Percentiles rank a stretch among this genome's conserved stretches.
These are phyloP conservation scores for Suncus etruscus DNA, from an alignment of 2,113 vertebrate genomes.

Conservation along the genomic window DNA sequence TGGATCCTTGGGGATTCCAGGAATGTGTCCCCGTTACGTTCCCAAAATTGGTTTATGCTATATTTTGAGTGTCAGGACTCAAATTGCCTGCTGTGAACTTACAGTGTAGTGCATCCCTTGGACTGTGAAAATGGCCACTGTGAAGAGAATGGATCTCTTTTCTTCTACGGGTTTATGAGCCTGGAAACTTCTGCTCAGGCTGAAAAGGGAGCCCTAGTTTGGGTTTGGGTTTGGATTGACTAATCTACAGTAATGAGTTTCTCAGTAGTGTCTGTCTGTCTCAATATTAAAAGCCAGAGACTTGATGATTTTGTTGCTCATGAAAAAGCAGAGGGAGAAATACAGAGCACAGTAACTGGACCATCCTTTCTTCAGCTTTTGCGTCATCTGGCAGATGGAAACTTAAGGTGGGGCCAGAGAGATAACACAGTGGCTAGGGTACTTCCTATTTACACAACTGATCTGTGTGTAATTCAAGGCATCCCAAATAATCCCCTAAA, in stretches of 20 bases:
- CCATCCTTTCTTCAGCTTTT: not conserved
- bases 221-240: conserved; percentile 12
- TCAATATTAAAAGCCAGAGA: not conserved
- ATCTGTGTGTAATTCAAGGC: too few species aligned
- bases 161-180: not conserved
- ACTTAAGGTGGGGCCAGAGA: not conserved
- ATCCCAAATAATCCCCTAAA: too few species aligned
- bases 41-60: not conserved
- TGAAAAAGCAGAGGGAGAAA: not conserved
- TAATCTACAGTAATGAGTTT: not conserved
- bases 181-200: not conserved
- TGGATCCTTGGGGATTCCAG: not conserved
- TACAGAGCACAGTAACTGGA: not conserved
- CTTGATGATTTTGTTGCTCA: not conserved
- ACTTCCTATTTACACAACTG: too few species aligned
- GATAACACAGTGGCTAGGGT: too few species aligned
- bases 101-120: not conserved
- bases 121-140: not conserved
- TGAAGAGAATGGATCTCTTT: not conserved
- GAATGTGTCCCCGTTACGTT: not conserved
- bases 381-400: not conserved
- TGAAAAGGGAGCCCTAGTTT: not conserved
- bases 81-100: not conserved
- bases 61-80: not conserved
- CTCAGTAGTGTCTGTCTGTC: not conserved